These are phyloP conservation scores for Darevskia mixta DNA, from an alignment of 2,797 vertebrate species.

Conservation along the genomic window DNA sequence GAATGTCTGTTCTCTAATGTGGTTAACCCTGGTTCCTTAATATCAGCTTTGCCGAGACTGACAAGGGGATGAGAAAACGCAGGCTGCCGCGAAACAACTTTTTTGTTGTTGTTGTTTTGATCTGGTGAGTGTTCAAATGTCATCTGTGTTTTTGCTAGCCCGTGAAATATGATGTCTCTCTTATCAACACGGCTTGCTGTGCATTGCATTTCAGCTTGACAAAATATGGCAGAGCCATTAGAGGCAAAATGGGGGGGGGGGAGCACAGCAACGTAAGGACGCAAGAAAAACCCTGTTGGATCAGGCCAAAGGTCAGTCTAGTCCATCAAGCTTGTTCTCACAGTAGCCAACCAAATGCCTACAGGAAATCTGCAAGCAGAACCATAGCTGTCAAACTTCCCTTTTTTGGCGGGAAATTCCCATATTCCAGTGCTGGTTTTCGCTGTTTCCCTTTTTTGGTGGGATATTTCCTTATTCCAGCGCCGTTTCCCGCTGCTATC, in stretches of 20 bases:
- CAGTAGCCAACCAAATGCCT: too few relatives aligned
- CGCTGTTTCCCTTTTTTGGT: too few relatives aligned
- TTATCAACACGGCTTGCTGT: slow-evolving; percentile 55
- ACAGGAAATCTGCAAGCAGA: too few relatives aligned
- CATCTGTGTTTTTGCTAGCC: slow-evolving; percentile 59
- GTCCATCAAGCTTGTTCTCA: too few relatives aligned
- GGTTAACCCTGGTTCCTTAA: slow-evolving; percentile 44
- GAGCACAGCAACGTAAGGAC: not conserved
- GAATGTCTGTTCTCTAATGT: slow-evolving; percentile 45
- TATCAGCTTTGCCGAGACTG: slow-evolving; percentile 47
- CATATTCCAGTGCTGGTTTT: too few relatives aligned
- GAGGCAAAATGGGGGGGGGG: slow-evolving; percentile 48
- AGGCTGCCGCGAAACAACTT: slow-evolving; percentile 48
- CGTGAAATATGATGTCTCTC: slow-evolving; percentile 61
- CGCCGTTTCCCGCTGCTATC: too few relatives aligned
- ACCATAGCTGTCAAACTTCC: too few relatives aligned
- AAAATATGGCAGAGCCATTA: slow-evolving; percentile 44
- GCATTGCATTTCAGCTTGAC: slow-evolving; percentile 64
- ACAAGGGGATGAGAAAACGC: slow-evolving; percentile 52
- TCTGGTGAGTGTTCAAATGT: slow-evolving; percentile 56
- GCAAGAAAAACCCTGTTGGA: not conserved
- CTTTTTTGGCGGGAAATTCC: too few relatives aligned
- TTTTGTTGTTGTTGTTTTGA: slow-evolving; percentile 44
- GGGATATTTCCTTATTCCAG: too few relatives aligned
- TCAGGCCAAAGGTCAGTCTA: not conserved